Evolutionary conservation across 2,888 invertebrate genomes (phyloP).

Genomic region (Bombylius major): DNA sequence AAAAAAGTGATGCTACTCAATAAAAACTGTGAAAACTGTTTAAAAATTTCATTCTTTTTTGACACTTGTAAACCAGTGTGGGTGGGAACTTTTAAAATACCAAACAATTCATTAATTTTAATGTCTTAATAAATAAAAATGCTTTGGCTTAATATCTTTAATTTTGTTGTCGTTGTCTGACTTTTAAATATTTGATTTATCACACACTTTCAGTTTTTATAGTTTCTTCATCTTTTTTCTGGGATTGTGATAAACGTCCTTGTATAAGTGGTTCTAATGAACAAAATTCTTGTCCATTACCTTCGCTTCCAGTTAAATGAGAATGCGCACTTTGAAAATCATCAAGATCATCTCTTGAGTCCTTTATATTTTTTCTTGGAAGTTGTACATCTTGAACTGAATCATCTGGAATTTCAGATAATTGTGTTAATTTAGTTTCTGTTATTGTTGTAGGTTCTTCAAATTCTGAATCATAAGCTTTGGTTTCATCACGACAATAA

Average conservation of each 20-base stretch:
- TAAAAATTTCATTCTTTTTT: no score
- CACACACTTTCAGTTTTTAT: neutral
- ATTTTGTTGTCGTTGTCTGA: no score
- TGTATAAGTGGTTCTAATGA: neutral
- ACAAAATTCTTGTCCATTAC: neutral
- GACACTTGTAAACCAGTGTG: no score
- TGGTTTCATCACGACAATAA: neutral
- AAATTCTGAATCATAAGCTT: neutral
- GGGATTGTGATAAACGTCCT: neutral
- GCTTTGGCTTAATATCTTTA: no score
- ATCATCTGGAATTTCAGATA: no score
- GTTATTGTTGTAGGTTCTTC: neutral
- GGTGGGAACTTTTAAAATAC: no score
- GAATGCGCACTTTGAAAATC: slow-evolving; percentile 6
- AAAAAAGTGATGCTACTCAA: no score
- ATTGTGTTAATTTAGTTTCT: neutral
- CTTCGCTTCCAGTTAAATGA: neutral
- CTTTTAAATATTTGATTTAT: neutral
- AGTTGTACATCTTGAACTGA: no score
- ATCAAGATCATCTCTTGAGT: slow-evolving; percentile 5
- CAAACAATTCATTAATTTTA: no score
- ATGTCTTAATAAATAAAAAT: no score
- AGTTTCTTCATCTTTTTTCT: neutral
- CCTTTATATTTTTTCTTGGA: no score
- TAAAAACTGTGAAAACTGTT: no score